Evolutionary conservation across 2,113 vertebrate genomes (phyloP).

Genomic region (Zingel zingel): DNA sequence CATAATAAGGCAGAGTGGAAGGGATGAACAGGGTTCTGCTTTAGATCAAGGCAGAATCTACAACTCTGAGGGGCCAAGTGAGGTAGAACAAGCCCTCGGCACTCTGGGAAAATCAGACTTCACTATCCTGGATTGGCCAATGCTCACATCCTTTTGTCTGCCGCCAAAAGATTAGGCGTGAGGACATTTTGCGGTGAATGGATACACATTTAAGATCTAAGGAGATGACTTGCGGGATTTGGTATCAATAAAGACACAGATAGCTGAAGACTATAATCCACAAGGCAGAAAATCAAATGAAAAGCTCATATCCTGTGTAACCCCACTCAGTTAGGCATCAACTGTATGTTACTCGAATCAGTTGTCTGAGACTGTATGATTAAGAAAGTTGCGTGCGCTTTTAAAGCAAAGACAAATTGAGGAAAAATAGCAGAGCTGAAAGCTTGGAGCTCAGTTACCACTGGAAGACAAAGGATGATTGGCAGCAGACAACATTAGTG

Average conservation of each 20-base stretch:
- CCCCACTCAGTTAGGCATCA: slow-evolving; percentile 22
- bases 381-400: slow-evolving; percentile 26
- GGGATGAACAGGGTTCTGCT: slow-evolving; percentile 73
- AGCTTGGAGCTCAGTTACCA: slow-evolving; percentile 38
- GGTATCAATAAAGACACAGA: slow-evolving; percentile 76
- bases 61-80: slow-evolving; percentile 21
- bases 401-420: slow-evolving; percentile 31
- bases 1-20: slow-evolving; percentile 62
- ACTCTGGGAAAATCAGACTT: slow-evolving; percentile 61
- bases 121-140: slow-evolving; percentile 46
- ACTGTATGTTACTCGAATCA: slow-evolving; percentile 1
- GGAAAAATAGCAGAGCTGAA: slow-evolving; percentile 4
- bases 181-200: slow-evolving; percentile 71
- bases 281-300: slow-evolving; percentile 63
- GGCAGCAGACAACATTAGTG: slow-evolving; percentile 60
- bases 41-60: slow-evolving; percentile 70
- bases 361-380: slow-evolving; percentile 32
- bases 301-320: slow-evolving; percentile 69
- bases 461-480: slow-evolving; percentile 63
- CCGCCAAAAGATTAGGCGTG: slow-evolving; percentile 74
- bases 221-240: slow-evolving; percentile 70
- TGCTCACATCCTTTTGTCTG: slow-evolving; percentile 66
- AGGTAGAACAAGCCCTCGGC: slow-evolving; percentile 55
- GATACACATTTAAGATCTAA: slow-evolving; percentile 70
- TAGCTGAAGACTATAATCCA: slow-evolving; percentile 56